These are phyloP conservation scores for Ardeotis arabs DNA, from an alignment of 2,113 vertebrate species.

Conservation along the genomic window DNA sequence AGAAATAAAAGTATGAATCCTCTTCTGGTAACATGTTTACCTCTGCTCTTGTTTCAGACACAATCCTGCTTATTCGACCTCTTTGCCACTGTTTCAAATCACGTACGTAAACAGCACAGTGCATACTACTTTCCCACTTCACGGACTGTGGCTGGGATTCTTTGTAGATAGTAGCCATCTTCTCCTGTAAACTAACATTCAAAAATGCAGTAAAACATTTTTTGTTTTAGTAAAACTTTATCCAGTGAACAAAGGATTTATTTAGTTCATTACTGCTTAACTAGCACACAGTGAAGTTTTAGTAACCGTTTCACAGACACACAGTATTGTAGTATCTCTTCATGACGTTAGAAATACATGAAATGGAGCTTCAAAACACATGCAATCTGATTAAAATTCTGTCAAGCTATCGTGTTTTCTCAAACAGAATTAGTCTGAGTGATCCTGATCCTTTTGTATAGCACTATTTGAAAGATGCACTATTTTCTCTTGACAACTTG, in stretches of 20 bases:
- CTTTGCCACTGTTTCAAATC: slow-evolving; percentile 85
- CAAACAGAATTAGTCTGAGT: neutral
- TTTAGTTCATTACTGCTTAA: neutral
- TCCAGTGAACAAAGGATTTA: neutral
- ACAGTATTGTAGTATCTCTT: neutral
- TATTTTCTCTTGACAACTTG: neutral
- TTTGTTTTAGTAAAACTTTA: neutral
- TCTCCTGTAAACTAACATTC: slow-evolving; percentile 81
- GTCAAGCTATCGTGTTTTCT: neutral
- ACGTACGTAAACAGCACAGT: slow-evolving; percentile 80
- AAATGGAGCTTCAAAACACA: neutral
- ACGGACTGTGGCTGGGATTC: slow-evolving; percentile 65
- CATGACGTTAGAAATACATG: neutral
- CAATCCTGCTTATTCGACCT: slow-evolving; percentile 78
- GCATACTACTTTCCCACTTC: slow-evolving; percentile 82
- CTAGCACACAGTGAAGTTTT: neutral
- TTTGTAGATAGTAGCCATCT: slow-evolving; percentile 77
- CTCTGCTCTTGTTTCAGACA: slow-evolving; percentile 78
- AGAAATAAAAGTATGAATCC: neutral
- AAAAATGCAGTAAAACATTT: neutral
- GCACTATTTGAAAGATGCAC: neutral
- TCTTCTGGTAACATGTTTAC: slow-evolving; percentile 51
- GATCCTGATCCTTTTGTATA: neutral
- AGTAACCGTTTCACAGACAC: neutral
- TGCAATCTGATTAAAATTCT: neutral